These are phyloP conservation scores for Catalaphyllia jardinei DNA, from an alignment of 64 coral and sea anemone species.

Conservation along the genomic window DNA sequence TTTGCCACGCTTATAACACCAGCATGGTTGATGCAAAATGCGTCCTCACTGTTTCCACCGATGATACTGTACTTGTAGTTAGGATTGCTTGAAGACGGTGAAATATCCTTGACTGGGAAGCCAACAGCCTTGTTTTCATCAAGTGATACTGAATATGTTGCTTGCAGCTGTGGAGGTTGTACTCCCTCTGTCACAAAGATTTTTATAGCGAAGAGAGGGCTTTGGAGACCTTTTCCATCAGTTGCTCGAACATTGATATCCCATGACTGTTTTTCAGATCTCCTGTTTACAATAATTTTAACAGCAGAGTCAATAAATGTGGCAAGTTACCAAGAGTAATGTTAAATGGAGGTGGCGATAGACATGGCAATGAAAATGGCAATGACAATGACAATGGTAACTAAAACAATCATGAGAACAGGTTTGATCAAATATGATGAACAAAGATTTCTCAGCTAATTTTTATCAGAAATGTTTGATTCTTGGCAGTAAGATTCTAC, in stretches of 20 bases:
- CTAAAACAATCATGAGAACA: too few species aligned
- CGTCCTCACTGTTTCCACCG: slow-evolving; percentile 60
- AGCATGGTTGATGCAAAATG: slow-evolving; percentile 73
- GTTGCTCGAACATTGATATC: slow-evolving; percentile 10
- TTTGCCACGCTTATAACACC: slow-evolving; percentile 65
- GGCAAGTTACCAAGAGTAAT: background rate
- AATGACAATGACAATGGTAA: too few species aligned
- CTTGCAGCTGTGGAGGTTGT: slow-evolving; percentile 7
- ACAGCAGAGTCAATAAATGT: background rate
- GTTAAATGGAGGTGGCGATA: too few species aligned
- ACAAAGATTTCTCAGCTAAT: too few species aligned
- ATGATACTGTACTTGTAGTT: slow-evolving; percentile 75
- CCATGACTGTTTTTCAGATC: background rate
- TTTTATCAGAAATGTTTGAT: too few species aligned
- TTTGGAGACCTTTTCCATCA: slow-evolving; percentile 1
- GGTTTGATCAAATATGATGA: too few species aligned
- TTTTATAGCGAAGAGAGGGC: background rate
- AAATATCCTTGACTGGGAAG: slow-evolving; percentile 17
- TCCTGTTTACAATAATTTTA: background rate
- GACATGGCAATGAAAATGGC: too few species aligned
- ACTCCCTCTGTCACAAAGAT: slow-evolving; percentile 41
- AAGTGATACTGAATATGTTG: background rate
- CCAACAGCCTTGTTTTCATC: slow-evolving; percentile 38
- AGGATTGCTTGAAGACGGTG: slow-evolving; percentile 1
- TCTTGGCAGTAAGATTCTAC: too few species aligned